Base-by-base conservation (phyloP, 2,888 invertebrate genomes). In the Palloptera scutellata region DNA sequence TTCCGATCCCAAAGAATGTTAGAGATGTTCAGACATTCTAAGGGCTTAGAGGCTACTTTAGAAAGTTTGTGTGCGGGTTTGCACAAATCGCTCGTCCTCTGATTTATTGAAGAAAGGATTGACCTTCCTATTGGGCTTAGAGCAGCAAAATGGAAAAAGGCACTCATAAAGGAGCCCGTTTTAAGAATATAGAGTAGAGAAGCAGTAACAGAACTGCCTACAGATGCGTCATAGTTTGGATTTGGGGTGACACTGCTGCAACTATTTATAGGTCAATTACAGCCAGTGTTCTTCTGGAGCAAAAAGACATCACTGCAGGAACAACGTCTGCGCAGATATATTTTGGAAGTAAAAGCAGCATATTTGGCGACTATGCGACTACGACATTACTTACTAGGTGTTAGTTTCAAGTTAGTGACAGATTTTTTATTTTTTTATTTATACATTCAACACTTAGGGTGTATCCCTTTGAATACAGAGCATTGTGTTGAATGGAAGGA, bases 341-440 rank as follows among this genome's bases (percentile, higher is more conserved):
- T 65, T 30, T 42, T 77, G 11, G 76, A 78, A 58, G 72, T 72
- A 72, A 45, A 9, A 68, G 68, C 70, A 1, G 68, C 54, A 1
- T 64, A 70, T 40, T 48, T 66, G 10, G 53, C 64, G 12, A 60
- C 69, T 12, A 20, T 67, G 13, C 52, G 64, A 15, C 64, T 71
- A 57, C 57, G 61, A 2, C 66, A 66, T 17, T 71, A 61, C 58
- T 45, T 66, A 1, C 53, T 70, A 6, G 68, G 66, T 8, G 64
- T 62, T 4, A 57, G 58, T 4, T 71, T 71, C 11, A 42, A 53
- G 11, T 40, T 71, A 4, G 57, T 63, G 0, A 70, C 66, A 8
- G 61, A 64, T 42, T 55, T n/a, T n/a, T n/a, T n/a, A n/a, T n/a
- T n/a, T n/a, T n/a, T n/a, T n/a, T n/a, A n/a, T n/a, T n/a, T n/a